Conservation (phyloP, 2,797 vertebrate genomes). For the Craterocephalus amniculus region DNA sequence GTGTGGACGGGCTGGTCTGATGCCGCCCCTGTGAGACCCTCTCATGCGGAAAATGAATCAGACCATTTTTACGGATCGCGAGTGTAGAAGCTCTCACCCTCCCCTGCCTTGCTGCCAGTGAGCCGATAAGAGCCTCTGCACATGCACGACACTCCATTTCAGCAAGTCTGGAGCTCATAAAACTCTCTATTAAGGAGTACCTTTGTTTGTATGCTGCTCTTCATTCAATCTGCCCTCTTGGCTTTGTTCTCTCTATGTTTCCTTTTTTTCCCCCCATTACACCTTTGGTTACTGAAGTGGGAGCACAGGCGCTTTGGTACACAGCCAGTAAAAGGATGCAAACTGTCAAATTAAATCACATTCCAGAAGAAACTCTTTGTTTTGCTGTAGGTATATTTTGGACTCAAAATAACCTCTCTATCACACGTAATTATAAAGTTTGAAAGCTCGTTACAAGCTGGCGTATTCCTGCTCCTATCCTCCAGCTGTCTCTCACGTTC, state of each 20-base stretch:
- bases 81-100: slow-evolving; percentile 79
- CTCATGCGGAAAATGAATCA: slow-evolving; percentile 97
- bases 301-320: slow-evolving; percentile 45
- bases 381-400: neutral
- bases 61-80: slow-evolving; percentile 89
- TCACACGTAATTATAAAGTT: slow-evolving; percentile 8
- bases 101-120: slow-evolving; percentile 83
- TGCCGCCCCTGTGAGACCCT: slow-evolving; percentile 90
- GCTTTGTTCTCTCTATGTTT: slow-evolving; percentile 50
- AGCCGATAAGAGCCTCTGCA: slow-evolving; percentile 89
- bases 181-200: slow-evolving; percentile 91
- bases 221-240: slow-evolving; percentile 67
- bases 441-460: slow-evolving; percentile 12
- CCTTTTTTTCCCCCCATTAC: slow-evolving; percentile 25
- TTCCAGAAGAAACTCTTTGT: slow-evolving; percentile 28
- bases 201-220: slow-evolving; percentile 88
- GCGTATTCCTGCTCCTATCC: neutral
- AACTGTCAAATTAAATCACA: slow-evolving; percentile 44
- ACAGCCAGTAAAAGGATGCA: slow-evolving; percentile 32
- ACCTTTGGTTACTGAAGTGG: slow-evolving; percentile 55
- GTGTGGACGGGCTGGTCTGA: slow-evolving; percentile 86
- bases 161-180: slow-evolving; percentile 88
- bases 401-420: slow-evolving; percentile 5
- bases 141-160: slow-evolving; percentile 84
- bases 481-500: neutral